A percentile compares a stretch with the other conserved stretches of the same genome.
phyloP scores from a whole-genome alignment of 2,113 vertebrate genomes.

The Crotalus viridis region DNA sequence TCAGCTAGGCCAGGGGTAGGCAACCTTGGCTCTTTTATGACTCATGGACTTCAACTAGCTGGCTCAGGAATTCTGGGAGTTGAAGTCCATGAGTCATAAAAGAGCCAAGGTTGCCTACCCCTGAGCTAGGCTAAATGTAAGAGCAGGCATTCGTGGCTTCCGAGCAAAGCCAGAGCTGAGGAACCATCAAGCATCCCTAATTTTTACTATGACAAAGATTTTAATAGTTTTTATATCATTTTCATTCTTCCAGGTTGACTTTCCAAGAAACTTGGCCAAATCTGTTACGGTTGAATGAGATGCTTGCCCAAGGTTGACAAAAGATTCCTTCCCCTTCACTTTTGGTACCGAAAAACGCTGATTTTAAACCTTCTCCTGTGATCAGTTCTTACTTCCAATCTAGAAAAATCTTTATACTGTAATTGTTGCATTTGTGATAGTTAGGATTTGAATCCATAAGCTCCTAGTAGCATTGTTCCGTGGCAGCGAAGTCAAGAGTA shows the following conservation, averaged over 20 bases:
- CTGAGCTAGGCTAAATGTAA: neutral
- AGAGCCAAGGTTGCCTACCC: too few species aligned
- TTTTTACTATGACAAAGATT: neutral
- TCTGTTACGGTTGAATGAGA: slow-evolving; percentile 94
- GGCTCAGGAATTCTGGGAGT: too few species aligned
- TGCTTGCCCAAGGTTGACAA: slow-evolving; percentile 52
- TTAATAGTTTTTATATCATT: neutral
- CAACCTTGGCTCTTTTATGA: too few species aligned
- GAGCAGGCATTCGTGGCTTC: neutral
- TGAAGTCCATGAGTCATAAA: too few species aligned
- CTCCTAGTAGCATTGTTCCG: slow-evolving; percentile 48
- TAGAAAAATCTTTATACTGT: slow-evolving; percentile 49
- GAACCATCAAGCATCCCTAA: neutral
- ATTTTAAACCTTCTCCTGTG: slow-evolving; percentile 67
- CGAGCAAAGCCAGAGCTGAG: neutral
- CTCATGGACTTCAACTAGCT: too few species aligned
- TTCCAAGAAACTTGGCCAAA: slow-evolving; percentile 97
- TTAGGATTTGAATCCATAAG: slow-evolving; percentile 63
- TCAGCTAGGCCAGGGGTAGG: neutral
- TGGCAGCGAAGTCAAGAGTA: neutral
- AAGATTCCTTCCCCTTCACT: slow-evolving; percentile 46
- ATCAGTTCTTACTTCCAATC: slow-evolving; percentile 70
- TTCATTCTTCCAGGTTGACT: slow-evolving; percentile 86
- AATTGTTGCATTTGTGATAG: slow-evolving; percentile 69
- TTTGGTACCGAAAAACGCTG: slow-evolving; percentile 72